Base-by-base conservation (phyloP, 64 coral and sea anemone genomes). In the Montipora cactus region DNA sequence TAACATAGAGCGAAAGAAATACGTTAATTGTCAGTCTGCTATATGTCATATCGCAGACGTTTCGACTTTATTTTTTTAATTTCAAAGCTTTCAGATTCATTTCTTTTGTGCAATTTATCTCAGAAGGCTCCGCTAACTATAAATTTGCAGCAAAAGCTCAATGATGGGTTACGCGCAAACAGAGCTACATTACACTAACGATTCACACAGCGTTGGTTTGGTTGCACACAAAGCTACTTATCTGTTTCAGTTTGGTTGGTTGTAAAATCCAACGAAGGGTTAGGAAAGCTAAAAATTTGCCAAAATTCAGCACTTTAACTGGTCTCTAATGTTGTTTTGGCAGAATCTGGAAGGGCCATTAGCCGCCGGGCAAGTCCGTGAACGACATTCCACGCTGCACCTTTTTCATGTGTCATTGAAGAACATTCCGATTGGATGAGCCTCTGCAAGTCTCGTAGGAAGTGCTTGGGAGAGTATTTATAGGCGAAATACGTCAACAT, bases 291-390 rank as follows among this genome's bases (percentile, higher is more conserved):
- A 7, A 71, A 67, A 49, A 8, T 86, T 72, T 68, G 15, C 61
- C 62, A 44, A 72, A 70, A 71, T 37, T 85, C 46, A 19, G 7
- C 18, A 71, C 18, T 86, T 64, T 64, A 9, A 69, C 58, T 72
- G 12, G 71, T 71, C 48, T 45, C 5, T 50, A 64, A 12, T 72
- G 4, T 49, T 71, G 44, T 49, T 86, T 14, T 22, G 46, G 82
- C 5, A 46, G 46, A 71, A 49, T n/a, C 82, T 51, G 64, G 64
- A 86, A 86, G 68, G 50, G 46, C 82, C 70, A 69, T 86, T 72
- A 86, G 45, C 62, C 7, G 20, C 64, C 18, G 46, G 44, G 68
- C 46, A 23, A 14, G 19, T 64, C 37, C 37, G 37, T 37, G 37
- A 37, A 37, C 1, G 14, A 71, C 82, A 64, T 49, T 48, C 76